Percentiles rank a stretch among this genome's conserved stretches.
Evolutionary conservation across 2,888 invertebrate genomes (phyloP).

Genomic region (Cylloceria caligata): DNA sequence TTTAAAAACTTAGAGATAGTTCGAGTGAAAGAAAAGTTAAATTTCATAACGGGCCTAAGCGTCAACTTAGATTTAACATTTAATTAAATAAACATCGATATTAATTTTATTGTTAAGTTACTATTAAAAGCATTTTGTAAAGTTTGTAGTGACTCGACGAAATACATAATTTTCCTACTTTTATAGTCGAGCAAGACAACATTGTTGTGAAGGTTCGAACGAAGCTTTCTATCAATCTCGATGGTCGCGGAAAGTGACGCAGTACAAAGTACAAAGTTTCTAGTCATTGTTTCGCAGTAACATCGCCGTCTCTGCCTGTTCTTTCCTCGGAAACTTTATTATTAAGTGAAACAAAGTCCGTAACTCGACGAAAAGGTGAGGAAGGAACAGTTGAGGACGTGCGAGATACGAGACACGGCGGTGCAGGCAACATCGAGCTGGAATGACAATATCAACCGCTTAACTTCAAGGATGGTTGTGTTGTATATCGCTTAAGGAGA

Average conservation of each 20-base stretch:
- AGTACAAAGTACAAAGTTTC: slow-evolving; percentile 29
- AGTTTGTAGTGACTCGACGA: slow-evolving; percentile 45
- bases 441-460: slow-evolving; percentile 1
- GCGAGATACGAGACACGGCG: slow-evolving; percentile 13
- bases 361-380: slow-evolving; percentile 67
- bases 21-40: not conserved
- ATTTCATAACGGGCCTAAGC: not conserved
- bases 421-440: not conserved
- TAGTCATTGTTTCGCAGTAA: slow-evolving; percentile 30
- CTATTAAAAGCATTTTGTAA: slow-evolving; percentile 52
- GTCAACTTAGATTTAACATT: not conserved
- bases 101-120: not conserved
- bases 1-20: not conserved
- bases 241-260: not conserved
- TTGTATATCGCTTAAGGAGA: too few species aligned
- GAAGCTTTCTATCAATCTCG: slow-evolving; percentile 23
- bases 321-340: slow-evolving; percentile 72
- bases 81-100: slow-evolving; percentile 28
- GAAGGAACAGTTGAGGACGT: slow-evolving; percentile 39
- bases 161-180: slow-evolving; percentile 74
- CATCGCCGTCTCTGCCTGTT: slow-evolving; percentile 51
- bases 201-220: not conserved
- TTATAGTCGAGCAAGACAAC: slow-evolving; percentile 47
- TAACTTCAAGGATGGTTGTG: too few species aligned
- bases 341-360: slow-evolving; percentile 73